These are phyloP conservation scores for Cydia pomonella DNA, from an alignment of 1,140 invertebrate species.

Conservation along the genomic window DNA sequence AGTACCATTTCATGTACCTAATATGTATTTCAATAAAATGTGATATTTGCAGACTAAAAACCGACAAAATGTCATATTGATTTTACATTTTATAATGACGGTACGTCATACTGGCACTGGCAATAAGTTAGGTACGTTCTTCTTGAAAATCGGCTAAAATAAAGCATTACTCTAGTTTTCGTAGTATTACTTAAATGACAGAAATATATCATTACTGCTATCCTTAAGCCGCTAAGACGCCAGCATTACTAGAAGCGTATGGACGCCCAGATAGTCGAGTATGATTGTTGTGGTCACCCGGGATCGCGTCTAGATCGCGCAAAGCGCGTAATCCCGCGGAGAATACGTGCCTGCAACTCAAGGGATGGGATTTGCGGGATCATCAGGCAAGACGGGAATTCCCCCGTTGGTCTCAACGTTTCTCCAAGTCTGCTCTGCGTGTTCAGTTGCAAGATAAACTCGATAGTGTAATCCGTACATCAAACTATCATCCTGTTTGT, in stretches of 20 bases:
- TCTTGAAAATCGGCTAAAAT: too few relatives aligned
- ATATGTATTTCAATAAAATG: background rate
- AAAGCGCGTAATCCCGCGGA: constrained; percentile 60
- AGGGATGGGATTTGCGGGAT: constrained; percentile 63
- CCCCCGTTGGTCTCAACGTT: constrained; percentile 45
- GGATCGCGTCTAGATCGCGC: constrained; percentile 52
- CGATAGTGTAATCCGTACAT: constrained; percentile 36
- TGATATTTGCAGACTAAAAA: background rate
- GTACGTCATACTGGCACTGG: too few relatives aligned
- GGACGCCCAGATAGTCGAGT: constrained; percentile 38
- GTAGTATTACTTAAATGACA: background rate
- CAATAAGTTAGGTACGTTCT: too few relatives aligned
- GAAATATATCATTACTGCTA: background rate
- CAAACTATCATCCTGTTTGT: constrained; percentile 34
- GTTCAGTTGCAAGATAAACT: constrained; percentile 23
- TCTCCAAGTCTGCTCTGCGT: background rate
- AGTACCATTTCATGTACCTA: background rate
- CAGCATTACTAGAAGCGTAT: constrained; percentile 14
- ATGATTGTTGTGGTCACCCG: constrained; percentile 54
- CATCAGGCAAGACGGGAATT: constrained; percentile 62
- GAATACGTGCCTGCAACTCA: constrained; percentile 62
- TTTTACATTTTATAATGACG: too few relatives aligned
- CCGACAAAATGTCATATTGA: too few relatives aligned
- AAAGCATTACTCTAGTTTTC: too few relatives aligned
- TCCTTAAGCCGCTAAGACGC: background rate